Percentiles rank a stretch among this genome's conserved stretches.
These are phyloP conservation scores for Psittacara wagleri DNA, from an alignment of 2,113 vertebrate genomes.

Conservation along the genomic window DNA sequence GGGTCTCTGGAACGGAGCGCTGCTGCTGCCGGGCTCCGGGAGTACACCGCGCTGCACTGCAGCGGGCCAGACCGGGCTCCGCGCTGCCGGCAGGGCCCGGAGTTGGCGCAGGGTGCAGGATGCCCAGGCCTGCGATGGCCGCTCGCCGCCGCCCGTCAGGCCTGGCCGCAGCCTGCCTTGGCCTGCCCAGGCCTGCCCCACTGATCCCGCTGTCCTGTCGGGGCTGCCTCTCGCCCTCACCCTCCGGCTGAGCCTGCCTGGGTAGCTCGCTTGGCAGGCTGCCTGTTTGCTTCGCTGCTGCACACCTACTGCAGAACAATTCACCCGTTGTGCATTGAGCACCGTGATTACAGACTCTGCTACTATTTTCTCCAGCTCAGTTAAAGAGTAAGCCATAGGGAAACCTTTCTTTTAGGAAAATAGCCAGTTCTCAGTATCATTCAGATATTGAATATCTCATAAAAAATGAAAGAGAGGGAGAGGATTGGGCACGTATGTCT, in stretches of 20 bases:
- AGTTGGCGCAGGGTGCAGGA: background rate
- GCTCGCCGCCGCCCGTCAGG: background rate
- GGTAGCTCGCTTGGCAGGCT: rapidly evolving
- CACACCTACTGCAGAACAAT: background rate
- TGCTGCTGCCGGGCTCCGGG: background rate
- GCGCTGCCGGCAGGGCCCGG: background rate
- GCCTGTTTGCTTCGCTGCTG: no score
- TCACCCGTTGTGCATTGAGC: rapidly evolving
- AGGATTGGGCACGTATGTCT: background rate
- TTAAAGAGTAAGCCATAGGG: background rate
- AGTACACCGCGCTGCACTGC: no score
- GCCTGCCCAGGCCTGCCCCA: background rate
- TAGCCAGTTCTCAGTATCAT: background rate
- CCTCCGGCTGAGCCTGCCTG: background rate
- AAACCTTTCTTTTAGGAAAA: background rate
- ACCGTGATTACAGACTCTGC: rapidly evolving
- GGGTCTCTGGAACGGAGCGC: background rate
- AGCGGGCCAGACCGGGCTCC: no score
- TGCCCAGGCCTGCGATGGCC: background rate
- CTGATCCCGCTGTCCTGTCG: no score
- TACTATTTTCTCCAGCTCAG: background rate
- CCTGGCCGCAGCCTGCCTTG: no score
- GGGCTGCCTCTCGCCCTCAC: background rate
- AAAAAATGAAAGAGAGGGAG: background rate
- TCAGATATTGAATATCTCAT: background rate